A percentile compares a stretch with the other conserved stretches of the same genome.
Conservation (phyloP, 2,113 vertebrate species). For the Casuarius casuarius region DNA sequence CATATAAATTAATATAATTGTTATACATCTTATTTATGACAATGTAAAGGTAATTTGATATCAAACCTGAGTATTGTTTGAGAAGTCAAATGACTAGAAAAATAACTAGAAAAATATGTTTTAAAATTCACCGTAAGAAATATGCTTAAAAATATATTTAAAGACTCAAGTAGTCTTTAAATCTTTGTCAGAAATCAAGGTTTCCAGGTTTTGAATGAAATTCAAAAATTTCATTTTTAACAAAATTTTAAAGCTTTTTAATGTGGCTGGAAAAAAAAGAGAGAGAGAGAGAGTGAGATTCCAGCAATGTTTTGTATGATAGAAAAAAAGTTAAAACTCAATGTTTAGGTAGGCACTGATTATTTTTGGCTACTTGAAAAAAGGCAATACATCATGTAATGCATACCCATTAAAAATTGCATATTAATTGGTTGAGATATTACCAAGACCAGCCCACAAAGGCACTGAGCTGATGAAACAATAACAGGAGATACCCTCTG, state of each 20-base stretch:
- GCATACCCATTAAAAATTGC: not conserved
- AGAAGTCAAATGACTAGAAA: not conserved
- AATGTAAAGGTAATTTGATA: not conserved
- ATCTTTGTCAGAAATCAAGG: not conserved
- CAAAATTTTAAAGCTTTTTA: not conserved
- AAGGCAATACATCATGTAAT: not conserved
- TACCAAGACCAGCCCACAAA: not conserved
- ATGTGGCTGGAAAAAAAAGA: not conserved
- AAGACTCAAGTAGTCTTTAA: not conserved
- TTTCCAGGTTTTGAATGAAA: not conserved
- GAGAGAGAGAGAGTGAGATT: not conserved
- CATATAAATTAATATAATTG: not conserved
- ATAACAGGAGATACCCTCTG: not conserved
- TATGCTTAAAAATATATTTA: not conserved
- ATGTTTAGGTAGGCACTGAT: not conserved
- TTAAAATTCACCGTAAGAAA: not conserved
- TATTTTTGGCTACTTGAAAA: not conserved
- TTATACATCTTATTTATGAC: not conserved
- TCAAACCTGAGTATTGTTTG: not conserved
- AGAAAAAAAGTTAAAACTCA: not conserved
- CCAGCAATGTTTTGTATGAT: no score
- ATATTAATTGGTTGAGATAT: not conserved
- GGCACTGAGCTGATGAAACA: not conserved
- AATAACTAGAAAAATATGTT: not conserved
- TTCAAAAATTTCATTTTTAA: not conserved